Conservation (phyloP, 2,113 vertebrate species). For the Murina feae region DNA sequence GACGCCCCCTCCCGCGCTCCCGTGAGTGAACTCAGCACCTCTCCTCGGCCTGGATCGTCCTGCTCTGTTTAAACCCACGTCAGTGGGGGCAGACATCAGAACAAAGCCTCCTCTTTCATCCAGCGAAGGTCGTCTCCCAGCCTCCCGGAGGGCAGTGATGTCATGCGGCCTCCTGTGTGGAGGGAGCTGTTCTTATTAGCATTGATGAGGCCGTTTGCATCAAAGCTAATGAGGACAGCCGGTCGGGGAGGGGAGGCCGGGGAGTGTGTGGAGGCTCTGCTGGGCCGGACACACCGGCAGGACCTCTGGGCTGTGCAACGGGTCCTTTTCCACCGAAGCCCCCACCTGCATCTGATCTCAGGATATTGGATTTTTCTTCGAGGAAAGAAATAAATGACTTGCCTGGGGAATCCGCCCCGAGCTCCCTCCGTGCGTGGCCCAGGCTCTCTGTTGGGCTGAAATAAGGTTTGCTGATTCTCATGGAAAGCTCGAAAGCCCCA, state of each 20-base stretch:
- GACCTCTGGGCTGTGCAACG: slow-evolving; percentile 39
- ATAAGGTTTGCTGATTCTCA: slow-evolving; percentile 81
- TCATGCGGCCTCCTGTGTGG: slow-evolving; percentile 75
- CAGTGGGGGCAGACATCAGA: slow-evolving; percentile 80
- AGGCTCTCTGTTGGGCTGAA: slow-evolving; percentile 77
- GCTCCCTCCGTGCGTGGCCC: slow-evolving; percentile 65
- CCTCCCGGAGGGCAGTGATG: slow-evolving; percentile 79
- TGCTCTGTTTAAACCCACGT: slow-evolving; percentile 78
- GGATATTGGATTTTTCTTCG: slow-evolving; percentile 86
- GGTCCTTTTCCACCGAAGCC: slow-evolving; percentile 69
- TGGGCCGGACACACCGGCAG: slow-evolving; percentile 48
- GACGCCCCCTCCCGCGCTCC: slow-evolving; percentile 82
- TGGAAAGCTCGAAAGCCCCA: slow-evolving; percentile 83
- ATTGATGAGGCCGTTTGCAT: slow-evolving; percentile 78
- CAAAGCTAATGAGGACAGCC: slow-evolving; percentile 78
- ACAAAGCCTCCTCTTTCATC: slow-evolving; percentile 77
- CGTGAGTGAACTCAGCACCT: slow-evolving; percentile 80
- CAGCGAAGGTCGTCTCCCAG: slow-evolving; percentile 77
- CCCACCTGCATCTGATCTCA: slow-evolving; percentile 82
- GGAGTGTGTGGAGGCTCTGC: slow-evolving; percentile 48
- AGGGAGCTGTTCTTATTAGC: slow-evolving; percentile 79
- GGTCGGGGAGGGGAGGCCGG: slow-evolving; percentile 52
- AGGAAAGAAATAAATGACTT: slow-evolving; percentile 85
- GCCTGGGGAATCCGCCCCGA: slow-evolving; percentile 82
- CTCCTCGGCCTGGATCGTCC: slow-evolving; percentile 78